Conservation (phyloP, 1,140 invertebrate genomes). For the Platorchestia sp. region DNA sequence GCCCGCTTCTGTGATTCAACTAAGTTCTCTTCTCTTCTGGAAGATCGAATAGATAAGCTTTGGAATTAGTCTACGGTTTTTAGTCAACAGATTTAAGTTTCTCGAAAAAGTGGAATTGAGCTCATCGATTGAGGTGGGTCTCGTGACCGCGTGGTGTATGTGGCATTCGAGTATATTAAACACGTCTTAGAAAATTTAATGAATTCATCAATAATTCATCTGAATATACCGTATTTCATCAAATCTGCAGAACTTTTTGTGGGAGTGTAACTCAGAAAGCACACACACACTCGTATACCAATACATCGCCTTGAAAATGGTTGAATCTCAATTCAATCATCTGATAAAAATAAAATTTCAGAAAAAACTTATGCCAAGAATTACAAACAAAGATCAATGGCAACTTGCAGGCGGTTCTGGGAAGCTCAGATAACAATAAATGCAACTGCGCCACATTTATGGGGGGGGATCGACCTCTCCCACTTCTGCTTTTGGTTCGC, state of each 20-base stretch:
- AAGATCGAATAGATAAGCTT: background rate
- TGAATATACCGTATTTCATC: too few species aligned
- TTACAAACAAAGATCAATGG: background rate
- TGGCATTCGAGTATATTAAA: too few species aligned
- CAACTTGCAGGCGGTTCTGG: background rate
- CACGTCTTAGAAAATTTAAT: too few species aligned
- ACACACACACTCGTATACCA: too few species aligned
- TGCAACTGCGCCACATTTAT: too few species aligned
- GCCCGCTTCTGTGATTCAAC: background rate
- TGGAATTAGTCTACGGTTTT: background rate
- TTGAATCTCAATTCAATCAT: background rate
- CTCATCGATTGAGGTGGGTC: background rate
- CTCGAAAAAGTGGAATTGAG: background rate
- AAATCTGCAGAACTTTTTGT: too few species aligned
- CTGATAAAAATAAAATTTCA: background rate
- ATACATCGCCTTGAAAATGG: too few species aligned
- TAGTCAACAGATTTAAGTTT: background rate
- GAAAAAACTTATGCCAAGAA: too few species aligned
- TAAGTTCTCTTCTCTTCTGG: background rate
- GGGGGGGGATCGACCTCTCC: background rate
- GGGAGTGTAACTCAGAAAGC: too few species aligned
- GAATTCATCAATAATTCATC: too few species aligned
- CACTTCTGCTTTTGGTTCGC: background rate
- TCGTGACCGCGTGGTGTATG: too few species aligned
- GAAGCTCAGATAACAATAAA: background rate